These are phyloP conservation scores for Steinernema feltiae DNA, from an alignment of 1,140 invertebrate species.

Conservation along the genomic window DNA sequence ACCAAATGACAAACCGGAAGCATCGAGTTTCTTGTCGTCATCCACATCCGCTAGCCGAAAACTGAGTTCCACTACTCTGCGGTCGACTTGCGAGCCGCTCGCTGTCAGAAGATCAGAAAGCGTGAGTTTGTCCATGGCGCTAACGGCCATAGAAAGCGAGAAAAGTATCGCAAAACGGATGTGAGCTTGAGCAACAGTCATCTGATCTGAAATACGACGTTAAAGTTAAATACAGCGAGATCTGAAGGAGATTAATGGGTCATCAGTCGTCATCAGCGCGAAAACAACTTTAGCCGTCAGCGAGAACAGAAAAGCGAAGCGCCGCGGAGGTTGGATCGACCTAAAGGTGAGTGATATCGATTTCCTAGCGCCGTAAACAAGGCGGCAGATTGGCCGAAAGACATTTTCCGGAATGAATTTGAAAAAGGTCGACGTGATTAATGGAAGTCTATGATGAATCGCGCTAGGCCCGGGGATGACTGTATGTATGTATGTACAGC, in stretches of 20 bases:
- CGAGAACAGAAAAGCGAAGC: not conserved
- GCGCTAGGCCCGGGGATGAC: not conserved
- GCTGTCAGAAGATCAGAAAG: not conserved
- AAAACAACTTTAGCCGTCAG: conserved; percentile 3
- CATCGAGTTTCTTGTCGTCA: conserved; percentile 1
- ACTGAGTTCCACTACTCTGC: not conserved
- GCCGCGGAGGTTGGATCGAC: not conserved
- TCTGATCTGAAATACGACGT: too few relatives aligned
- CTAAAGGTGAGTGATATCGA: not conserved
- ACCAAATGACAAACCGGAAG: not conserved
- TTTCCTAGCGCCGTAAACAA: conserved; percentile 1
- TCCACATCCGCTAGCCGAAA: not conserved
- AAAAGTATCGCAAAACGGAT: not conserved
- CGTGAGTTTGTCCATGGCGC: not conserved
- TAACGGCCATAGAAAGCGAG: not conserved
- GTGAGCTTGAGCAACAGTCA: not conserved
- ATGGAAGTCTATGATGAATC: not conserved
- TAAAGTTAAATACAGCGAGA: not conserved
- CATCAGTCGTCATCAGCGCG: not conserved
- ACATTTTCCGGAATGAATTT: too few relatives aligned
- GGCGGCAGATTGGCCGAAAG: too few relatives aligned
- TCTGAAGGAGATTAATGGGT: not conserved
- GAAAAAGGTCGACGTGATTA: not conserved
- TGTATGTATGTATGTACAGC: not conserved
- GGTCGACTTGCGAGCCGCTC: not conserved